phyloP scores from a whole-genome alignment of 2,113 vertebrate genomes.

The Heptranchias perlo region DNA sequence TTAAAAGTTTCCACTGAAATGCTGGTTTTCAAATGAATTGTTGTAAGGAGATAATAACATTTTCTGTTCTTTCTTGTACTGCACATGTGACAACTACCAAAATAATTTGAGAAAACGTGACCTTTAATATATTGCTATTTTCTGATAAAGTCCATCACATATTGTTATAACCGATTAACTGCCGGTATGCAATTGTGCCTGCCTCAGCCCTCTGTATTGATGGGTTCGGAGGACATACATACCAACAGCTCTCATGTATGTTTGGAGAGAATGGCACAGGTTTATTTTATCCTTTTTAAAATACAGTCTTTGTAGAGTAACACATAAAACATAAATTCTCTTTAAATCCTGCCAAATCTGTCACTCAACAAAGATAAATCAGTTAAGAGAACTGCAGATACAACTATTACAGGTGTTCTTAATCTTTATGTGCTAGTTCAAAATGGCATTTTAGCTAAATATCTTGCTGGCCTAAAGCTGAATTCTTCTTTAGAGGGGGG shows the following conservation, averaged over 20 bases:
- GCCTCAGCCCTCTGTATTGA: neutral
- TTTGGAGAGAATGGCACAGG: neutral
- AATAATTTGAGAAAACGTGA: neutral
- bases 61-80: neutral
- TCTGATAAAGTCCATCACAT: neutral
- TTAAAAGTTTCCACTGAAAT: neutral
- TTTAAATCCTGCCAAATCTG: neutral
- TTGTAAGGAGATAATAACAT: neutral
- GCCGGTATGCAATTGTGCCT: neutral
- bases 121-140: neutral
- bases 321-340: neutral
- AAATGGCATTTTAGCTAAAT: neutral
- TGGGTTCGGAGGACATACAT: neutral
- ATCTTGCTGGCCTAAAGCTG: neutral
- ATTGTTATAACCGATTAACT: neutral
- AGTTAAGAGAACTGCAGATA: neutral
- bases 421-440: neutral
- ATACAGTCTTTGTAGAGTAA: neutral
- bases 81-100: neutral
- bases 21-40: neutral
- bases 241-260: neutral
- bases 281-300: neutral
- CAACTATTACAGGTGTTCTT: neutral
- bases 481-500: neutral
- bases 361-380: neutral